A percentile compares a stretch with the other conserved stretches of the same genome.
These are phyloP conservation scores for Philereme vetulata DNA, from an alignment of 2,888 invertebrate genomes.

Conservation along the genomic window DNA sequence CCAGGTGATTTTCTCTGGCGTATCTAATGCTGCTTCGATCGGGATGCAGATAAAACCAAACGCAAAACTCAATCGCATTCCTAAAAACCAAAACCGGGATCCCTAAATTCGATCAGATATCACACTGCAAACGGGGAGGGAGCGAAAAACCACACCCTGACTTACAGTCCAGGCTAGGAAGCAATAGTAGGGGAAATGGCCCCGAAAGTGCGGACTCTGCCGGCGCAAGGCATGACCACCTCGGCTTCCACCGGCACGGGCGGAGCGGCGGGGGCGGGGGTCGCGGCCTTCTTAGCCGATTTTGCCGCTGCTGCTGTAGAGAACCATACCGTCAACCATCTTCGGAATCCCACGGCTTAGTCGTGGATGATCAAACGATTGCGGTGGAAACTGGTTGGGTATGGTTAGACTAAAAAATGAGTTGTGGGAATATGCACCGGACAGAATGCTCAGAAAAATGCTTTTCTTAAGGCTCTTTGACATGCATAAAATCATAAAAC, in stretches of 20 bases:
- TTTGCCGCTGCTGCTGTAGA: slow-evolving; percentile 46
- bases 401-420: slow-evolving; percentile 1
- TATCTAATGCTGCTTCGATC: slow-evolving; percentile 16
- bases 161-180: slow-evolving; percentile 66
- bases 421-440: slow-evolving; percentile 11
- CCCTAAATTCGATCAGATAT: slow-evolving; percentile 8
- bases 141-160: slow-evolving; percentile 50
- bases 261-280: slow-evolving; percentile 41
- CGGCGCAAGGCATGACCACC: slow-evolving; percentile 73
- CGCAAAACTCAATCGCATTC: slow-evolving; percentile 36
- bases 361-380: slow-evolving; percentile 10
- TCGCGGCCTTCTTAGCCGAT: slow-evolving; percentile 27
- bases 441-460: slow-evolving; percentile 17
- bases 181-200: slow-evolving; percentile 60
- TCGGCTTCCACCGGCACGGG: slow-evolving; percentile 60
- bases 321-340: slow-evolving; percentile 30
- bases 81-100: slow-evolving; percentile 25
- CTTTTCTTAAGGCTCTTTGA: slow-evolving; percentile 8
- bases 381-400: slow-evolving; percentile 14
- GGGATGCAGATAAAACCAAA: slow-evolving; percentile 37
- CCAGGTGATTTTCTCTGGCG: slow-evolving; percentile 3
- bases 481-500: slow-evolving; percentile 7
- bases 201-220: slow-evolving; percentile 68
- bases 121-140: slow-evolving; percentile 45
- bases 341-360: slow-evolving; percentile 6